Percentiles rank a stretch among this genome's conserved stretches.
phyloP scores from a whole-genome alignment of 2,113 vertebrate species.

The Sylvia atricapilla region DNA sequence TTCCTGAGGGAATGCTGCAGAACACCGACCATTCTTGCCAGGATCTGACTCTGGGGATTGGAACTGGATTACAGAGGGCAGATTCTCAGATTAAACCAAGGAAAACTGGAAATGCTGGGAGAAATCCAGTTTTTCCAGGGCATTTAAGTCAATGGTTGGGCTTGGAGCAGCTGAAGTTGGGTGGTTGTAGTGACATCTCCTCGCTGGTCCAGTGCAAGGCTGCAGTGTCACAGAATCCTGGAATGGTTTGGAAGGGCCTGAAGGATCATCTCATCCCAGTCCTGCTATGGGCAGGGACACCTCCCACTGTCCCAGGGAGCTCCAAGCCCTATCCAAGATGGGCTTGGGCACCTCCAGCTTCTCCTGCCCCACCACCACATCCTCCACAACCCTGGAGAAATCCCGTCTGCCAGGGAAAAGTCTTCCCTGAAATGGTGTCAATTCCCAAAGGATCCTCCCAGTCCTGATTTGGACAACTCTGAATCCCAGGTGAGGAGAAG shows the following conservation, averaged over 20 bases:
- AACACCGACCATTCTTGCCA: background rate
- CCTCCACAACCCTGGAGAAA: background rate
- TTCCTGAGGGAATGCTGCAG: background rate
- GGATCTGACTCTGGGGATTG: background rate
- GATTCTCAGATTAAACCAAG: background rate
- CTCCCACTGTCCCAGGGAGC: background rate
- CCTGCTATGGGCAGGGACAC: background rate
- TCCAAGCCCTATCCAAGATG: background rate
- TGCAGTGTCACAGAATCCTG: background rate
- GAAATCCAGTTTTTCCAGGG: background rate
- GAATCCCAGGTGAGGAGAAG: background rate
- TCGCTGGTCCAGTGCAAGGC: background rate
- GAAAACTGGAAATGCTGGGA: background rate
- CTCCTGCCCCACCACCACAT: background rate
- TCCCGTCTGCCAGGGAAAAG: background rate
- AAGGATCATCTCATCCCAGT: rapidly evolving
- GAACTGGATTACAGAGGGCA: background rate
- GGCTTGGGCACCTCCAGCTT: background rate
- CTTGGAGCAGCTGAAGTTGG: background rate
- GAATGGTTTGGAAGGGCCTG: background rate
- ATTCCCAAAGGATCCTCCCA: background rate
- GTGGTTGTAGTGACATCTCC: background rate
- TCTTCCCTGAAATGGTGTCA: background rate
- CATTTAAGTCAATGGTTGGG: background rate
- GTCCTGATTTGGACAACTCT: background rate